Evolutionary conservation across 2,113 vertebrate genomes (phyloP).

Genomic region (Empidonax traillii): DNA sequence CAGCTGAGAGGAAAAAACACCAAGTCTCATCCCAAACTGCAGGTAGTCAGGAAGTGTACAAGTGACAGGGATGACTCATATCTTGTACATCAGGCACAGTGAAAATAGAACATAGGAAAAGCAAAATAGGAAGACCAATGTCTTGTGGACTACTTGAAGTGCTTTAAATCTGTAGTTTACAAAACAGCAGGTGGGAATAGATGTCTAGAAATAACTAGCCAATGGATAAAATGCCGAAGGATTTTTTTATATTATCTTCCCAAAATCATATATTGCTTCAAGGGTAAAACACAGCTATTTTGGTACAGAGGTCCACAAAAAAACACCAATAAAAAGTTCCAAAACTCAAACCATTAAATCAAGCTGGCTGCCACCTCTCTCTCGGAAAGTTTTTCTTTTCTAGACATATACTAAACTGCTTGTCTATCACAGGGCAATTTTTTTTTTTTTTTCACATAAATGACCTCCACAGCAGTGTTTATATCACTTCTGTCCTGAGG

Average conservation of each 20-base stretch:
- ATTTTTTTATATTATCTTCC: background rate
- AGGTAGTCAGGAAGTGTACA: background rate
- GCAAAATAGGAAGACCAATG: background rate
- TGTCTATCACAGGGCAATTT: background rate
- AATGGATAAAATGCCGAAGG: background rate
- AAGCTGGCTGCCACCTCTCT: background rate
- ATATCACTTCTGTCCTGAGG: background rate
- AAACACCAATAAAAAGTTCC: background rate
- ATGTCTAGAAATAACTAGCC: background rate
- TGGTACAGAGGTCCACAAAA: background rate
- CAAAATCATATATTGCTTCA: background rate
- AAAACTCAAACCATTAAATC: background rate
- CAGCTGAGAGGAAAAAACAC: background rate
- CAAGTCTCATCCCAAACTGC: background rate
- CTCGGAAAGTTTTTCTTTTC: background rate
- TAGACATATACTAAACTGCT: background rate
- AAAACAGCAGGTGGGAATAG: background rate
- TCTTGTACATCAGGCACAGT: background rate
- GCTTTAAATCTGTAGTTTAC: background rate
- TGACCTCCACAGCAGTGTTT: background rate
- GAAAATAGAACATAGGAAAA: background rate
- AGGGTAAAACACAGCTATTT: background rate
- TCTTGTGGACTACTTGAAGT: background rate
- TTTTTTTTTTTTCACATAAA: background rate
- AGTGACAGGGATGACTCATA: background rate